Conservation (phyloP, 2,888 invertebrate species). For the Aethes cnicana region DNA sequence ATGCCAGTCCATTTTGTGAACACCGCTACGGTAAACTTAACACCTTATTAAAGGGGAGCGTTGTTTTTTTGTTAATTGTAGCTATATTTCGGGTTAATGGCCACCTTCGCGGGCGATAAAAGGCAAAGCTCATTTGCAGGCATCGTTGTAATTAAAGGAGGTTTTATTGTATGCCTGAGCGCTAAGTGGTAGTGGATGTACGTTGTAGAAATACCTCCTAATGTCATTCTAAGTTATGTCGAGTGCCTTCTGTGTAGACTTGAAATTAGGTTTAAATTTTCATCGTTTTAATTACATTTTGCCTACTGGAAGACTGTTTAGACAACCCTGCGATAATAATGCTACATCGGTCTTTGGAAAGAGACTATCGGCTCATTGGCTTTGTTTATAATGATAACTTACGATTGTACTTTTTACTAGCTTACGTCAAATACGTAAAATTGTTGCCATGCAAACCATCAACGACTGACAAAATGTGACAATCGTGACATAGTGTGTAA, state of each 20-base stretch:
- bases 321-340: no score
- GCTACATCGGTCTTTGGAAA: no score
- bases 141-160: constrained; percentile 66
- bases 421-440: no score
- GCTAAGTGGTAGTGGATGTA: constrained; percentile 40
- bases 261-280: no score
- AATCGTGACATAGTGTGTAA: no score
- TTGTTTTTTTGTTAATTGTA: constrained; percentile 77
- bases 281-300: no score
- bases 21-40: constrained; percentile 66
- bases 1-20: constrained; percentile 62
- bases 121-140: constrained; percentile 62
- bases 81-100: constrained; percentile 73
- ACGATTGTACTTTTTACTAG: no score
- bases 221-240: constrained; percentile 6
- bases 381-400: no score
- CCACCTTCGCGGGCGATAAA: constrained; percentile 71
- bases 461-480: no score
- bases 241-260: not conserved
- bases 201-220: constrained; percentile 37
- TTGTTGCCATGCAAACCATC: no score
- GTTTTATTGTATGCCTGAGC: constrained; percentile 60
- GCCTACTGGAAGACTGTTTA: no score
- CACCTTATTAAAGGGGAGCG: constrained; percentile 72
- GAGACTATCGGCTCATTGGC: no score